Conservation (phyloP, 1,140 invertebrate species). For the Zaprionus lachaisei region DNA sequence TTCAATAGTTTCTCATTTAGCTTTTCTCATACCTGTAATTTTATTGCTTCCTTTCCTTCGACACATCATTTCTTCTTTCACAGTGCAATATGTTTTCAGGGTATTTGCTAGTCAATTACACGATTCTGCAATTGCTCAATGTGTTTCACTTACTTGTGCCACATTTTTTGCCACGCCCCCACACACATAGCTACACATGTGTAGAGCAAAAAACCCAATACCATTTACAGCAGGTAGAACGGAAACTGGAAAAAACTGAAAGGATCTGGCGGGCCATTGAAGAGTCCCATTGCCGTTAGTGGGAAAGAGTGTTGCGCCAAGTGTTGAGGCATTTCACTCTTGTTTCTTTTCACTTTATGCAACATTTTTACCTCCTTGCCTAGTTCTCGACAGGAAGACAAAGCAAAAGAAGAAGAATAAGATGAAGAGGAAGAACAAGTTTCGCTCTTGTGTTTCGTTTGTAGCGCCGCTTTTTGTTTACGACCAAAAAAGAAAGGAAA, state of each 20-base stretch:
- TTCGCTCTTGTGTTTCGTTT: constrained; percentile 36
- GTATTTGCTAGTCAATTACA: constrained; percentile 6
- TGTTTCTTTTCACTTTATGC: constrained; percentile 51
- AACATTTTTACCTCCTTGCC: constrained; percentile 55
- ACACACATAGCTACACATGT: constrained; percentile 25
- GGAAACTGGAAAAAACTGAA: constrained; percentile 22
- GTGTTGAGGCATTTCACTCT: constrained; percentile 43
- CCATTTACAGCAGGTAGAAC: constrained; percentile 47
- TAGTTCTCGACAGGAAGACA: constrained; percentile 52
- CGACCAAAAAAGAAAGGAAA: constrained; percentile 54
- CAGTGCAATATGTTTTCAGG: not conserved
- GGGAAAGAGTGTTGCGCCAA: constrained; percentile 18
- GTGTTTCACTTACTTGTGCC: constrained; percentile 27
- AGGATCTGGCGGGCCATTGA: constrained; percentile 41
- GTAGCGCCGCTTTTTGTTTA: constrained; percentile 70
- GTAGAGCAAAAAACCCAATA: constrained; percentile 65
- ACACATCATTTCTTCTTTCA: not conserved
- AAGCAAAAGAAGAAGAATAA: constrained; percentile 12
- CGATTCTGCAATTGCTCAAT: not conserved
- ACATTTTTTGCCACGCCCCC: constrained; percentile 17
- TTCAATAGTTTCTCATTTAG: not conserved
- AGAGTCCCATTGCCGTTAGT: constrained; percentile 24
- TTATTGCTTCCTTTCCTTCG: not conserved
- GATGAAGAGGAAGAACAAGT: constrained; percentile 28
- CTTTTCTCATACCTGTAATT: not conserved